Conservation (phyloP, 2,113 vertebrate species). For the Oryzias celebensis region DNA sequence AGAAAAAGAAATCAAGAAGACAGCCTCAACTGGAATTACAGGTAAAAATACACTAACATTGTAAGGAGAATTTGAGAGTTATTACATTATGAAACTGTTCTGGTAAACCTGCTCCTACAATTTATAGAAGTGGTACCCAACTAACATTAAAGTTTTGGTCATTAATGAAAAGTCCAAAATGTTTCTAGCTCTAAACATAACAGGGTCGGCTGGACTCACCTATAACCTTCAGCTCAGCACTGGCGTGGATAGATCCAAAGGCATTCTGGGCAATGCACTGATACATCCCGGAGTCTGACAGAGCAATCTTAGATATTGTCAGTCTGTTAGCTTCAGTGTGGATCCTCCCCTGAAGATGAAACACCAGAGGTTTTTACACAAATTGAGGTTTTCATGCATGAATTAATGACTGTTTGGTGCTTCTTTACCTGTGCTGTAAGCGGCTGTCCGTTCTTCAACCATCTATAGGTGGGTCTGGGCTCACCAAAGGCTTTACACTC, state of each 20-base stretch:
- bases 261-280: conserved; percentile 89
- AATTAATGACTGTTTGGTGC: not conserved
- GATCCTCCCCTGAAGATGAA: conserved; percentile 79
- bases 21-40: no score
- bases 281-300: conserved; percentile 88
- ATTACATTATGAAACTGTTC: no score
- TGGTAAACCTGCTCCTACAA: no score
- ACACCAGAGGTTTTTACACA: not conserved
- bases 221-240: conserved; percentile 86
- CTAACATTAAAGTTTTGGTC: no score
- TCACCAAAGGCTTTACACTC: conserved; percentile 86
- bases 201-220: conserved; percentile 75
- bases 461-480: conserved; percentile 82
- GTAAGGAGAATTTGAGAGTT: no score
- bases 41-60: no score
- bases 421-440: conserved; percentile 76
- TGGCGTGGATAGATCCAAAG: conserved; percentile 81
- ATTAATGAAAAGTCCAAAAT: no score
- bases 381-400: not conserved
- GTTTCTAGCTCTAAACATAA: not conserved
- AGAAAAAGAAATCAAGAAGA: no score
- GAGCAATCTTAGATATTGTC: conserved; percentile 78
- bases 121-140: no score
- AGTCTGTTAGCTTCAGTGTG: conserved; percentile 82
- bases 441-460: conserved; percentile 85